Evolutionary conservation across 1,140 invertebrate genomes (phyloP), one percentile per base, ranked within the genome.

Genomic region (Heliconius himera): DNA sequence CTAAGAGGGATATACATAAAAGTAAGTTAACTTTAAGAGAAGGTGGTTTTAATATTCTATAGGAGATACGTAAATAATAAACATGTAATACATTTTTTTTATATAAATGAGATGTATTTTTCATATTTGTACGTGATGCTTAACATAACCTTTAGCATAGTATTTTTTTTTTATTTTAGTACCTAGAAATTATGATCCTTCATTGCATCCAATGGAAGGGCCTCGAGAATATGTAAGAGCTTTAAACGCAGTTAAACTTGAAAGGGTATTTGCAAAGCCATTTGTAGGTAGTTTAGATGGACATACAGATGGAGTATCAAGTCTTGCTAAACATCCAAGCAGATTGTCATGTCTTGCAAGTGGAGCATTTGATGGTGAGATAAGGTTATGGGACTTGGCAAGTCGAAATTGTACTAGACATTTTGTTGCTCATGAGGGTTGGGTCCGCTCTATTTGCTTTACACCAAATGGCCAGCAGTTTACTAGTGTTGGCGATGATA

Each of bases 231-330:
- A 99, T 92, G 97, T 98, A 0, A 95, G 99, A 81, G 99, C 99
- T 0, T 88, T 99, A 78, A 99, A 99, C 96, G 98, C 99, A 36
- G 98, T 98, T 1, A 99, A 99, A 95, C 91, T 99, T 74, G 99
- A 99, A 85, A 95, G 97, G 85, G 97, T 99, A 2, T 99, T 99
- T 96, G 99, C 99, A 0, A 99, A 99, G 91, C 99, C 99, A 16
- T 99, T 99, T 94, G 89, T 99, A 33, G 97, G 97, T n/a, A 97
- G 96, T 87, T 95, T 99, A 66, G 98, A 99, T 95, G 99, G 99
- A 2, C 99, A 99, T 91, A 96, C 96, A 73, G 99, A 99, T 95
- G 97, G 97, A 5, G 96, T 99, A 3, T 97, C 98, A 20, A 97
- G 96, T 84, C 90, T 99, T 78, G 96, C 95, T 4, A 99, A 99